Percentiles rank a stretch among this genome's conserved stretches.
These are phyloP conservation scores for Manacus vitellinus DNA, from an alignment of 2,113 vertebrate species.

Conservation along the genomic window DNA sequence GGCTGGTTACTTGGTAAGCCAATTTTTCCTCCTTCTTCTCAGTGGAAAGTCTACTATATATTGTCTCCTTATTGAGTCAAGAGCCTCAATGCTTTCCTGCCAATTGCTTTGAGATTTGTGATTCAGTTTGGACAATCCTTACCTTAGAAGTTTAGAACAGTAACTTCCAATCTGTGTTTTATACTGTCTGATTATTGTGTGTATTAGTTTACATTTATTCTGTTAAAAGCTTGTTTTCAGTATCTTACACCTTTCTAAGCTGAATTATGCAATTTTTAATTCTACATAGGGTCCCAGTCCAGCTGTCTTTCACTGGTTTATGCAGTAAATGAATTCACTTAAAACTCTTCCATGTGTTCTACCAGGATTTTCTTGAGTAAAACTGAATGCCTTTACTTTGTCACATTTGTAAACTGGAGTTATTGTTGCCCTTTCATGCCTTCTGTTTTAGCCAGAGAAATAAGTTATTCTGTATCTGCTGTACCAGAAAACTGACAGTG, in stretches of 20 bases:
- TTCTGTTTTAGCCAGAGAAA: background rate
- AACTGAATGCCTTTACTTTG: background rate
- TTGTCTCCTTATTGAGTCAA: background rate
- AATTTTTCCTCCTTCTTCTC: background rate
- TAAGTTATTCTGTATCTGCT: background rate
- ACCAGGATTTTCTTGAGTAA: background rate
- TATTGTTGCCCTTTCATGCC: background rate
- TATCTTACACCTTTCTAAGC: background rate
- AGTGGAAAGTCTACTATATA: background rate
- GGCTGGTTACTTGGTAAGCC: conserved; percentile 93
- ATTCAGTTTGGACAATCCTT: background rate
- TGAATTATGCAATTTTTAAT: background rate
- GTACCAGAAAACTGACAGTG: background rate
- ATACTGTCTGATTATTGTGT: background rate
- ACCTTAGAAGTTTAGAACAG: background rate
- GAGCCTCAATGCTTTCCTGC: background rate
- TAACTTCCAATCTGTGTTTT: background rate
- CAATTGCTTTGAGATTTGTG: background rate
- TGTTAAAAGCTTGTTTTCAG: background rate
- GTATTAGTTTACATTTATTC: background rate
- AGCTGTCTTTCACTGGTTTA: background rate
- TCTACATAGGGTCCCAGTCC: background rate
- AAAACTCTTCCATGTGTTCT: background rate
- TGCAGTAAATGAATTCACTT: background rate
- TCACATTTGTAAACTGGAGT: background rate